phyloP scores from a whole-genome alignment of 2,113 vertebrate species.

The Lepidothrix coronata region DNA sequence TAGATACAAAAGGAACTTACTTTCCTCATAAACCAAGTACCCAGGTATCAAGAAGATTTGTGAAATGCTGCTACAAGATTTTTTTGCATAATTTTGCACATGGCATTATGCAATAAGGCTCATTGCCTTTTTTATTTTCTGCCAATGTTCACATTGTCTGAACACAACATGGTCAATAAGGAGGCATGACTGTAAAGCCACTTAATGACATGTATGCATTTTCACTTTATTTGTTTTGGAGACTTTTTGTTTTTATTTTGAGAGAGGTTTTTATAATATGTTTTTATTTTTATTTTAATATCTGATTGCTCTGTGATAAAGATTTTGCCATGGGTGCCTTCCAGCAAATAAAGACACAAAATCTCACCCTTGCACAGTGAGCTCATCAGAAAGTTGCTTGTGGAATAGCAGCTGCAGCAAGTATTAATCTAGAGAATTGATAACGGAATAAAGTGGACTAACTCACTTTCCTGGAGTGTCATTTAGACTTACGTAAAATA shows the following conservation, averaged over 20 bases:
- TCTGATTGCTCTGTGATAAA: not conserved
- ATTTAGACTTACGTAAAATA: conserved; percentile 28
- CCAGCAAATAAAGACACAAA: not conserved
- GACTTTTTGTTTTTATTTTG: not conserved
- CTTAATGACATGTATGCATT: not conserved
- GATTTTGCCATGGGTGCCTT: not conserved
- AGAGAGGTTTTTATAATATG: not conserved
- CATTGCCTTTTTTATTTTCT: not conserved
- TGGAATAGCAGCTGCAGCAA: conserved; percentile 16
- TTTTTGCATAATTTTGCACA: not conserved
- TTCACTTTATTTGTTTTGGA: not conserved
- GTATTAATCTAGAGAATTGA: conserved; percentile 39
- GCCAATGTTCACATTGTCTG: not conserved
- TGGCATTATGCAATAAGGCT: not conserved
- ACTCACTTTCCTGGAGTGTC: not conserved
- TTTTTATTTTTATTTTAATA: not conserved
- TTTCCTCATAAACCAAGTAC: not conserved
- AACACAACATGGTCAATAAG: not conserved
- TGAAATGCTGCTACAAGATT: not conserved
- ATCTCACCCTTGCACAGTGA: not conserved
- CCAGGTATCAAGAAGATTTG: not conserved
- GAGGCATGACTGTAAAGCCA: not conserved
- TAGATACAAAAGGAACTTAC: not conserved
- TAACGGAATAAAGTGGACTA: conserved; percentile 35
- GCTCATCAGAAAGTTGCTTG: conserved; percentile 17